A percentile compares a stretch with the other conserved stretches of the same genome.
Conservation (phyloP, 2,797 vertebrate genomes). For the Pantherophis vulpinus region DNA sequence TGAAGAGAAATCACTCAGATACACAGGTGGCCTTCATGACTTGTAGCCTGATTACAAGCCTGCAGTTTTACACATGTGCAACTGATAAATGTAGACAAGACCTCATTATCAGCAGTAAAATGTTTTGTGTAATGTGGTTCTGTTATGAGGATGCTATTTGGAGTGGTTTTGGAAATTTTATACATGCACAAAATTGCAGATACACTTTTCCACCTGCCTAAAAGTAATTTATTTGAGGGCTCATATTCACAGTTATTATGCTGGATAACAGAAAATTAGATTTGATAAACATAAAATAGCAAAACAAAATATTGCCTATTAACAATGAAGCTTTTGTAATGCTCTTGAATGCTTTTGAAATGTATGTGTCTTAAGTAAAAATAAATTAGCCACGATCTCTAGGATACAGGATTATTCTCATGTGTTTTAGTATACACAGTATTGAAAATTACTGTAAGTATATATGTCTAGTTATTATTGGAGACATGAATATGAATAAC, state of each 20-base stretch:
- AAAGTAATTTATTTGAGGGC: background rate
- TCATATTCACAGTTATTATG: background rate
- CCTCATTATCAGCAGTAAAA: background rate
- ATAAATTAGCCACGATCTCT: constrained; percentile 3
- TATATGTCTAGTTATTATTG: background rate
- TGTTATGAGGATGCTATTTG: background rate
- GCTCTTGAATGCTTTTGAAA: constrained; percentile 11
- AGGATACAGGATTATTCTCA: background rate
- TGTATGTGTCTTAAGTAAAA: background rate
- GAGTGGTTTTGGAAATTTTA: background rate
- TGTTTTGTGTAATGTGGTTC: background rate
- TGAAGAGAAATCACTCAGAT: background rate
- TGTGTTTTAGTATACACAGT: background rate
- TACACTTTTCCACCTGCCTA: background rate
- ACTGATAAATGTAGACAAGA: background rate
- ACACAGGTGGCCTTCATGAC: background rate
- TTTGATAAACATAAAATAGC: background rate
- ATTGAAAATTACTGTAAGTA: background rate
- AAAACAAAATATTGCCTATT: background rate
- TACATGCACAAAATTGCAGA: background rate
- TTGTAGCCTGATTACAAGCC: background rate
- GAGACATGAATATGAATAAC: background rate
- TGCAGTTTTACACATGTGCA: background rate
- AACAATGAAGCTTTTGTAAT: background rate
- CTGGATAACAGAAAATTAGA: background rate